Base-by-base conservation (phyloP, 2,888 invertebrate species). In the Anagyrus pseudococci region DNA sequence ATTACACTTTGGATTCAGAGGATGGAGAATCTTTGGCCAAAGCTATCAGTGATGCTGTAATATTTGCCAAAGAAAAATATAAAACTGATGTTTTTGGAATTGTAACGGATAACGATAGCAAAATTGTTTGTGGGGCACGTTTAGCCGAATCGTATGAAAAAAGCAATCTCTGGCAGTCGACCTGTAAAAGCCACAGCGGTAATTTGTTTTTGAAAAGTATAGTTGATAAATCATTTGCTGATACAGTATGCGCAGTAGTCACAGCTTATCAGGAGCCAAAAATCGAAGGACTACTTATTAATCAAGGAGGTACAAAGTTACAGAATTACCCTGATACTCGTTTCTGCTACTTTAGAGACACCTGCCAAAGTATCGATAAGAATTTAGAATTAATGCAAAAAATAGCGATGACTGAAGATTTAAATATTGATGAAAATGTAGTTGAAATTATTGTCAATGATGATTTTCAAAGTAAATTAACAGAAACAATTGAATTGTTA, bases 21-120 rank as follows among this genome's bases (percentile, higher is more conserved):
- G 48, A 48, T 48, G 48, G 23, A n/a, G 23, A 23, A 7, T 22
- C 2, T 48, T 3, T 48, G 2, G 23, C 48, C 26, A 3, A 2
- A 6, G 23, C 2, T 3, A 48, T 48, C 4, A 23, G 8, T n/a
- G 7, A 23, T 4, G 48, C 48, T 23, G 23, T 48, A 2, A 17
- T 23, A 1, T 10, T 15, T 15, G 48, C 48, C 3, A 48, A 48
- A 20, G 48, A 48, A 48, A 26, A 4, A 15, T 48, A 48, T 25
- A 13, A 6, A 2, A 48, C 23, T 23, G n/a, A 48, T 3, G 26
- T 48, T 17, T 3, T 4, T 20, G 23, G 7, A 2, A 23, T 48
- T 23, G 15, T 48, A 2, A 48, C 48, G 3, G 48, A 48, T n/a
- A 23, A 48, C 23, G 48, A 48, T 20, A 48, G 48, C 10, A 48